phyloP scores from a whole-genome alignment of 2,888 invertebrate species.

The Nysson spinosus region DNA sequence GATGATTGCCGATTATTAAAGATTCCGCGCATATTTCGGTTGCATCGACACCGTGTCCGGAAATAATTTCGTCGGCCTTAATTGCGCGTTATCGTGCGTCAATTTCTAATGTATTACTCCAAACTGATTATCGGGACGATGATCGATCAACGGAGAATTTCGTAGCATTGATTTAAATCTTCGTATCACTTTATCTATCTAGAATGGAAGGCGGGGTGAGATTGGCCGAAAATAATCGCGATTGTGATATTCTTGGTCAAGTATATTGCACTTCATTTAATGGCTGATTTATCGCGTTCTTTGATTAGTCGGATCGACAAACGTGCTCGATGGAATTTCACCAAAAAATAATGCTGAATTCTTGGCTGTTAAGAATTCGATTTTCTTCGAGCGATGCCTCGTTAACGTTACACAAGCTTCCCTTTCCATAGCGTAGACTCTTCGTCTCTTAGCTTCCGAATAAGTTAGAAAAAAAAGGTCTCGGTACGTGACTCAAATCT shows the following conservation, averaged over 20 bases:
- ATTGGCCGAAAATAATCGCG: constrained; percentile 15
- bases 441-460: constrained; percentile 25
- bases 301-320: neutral
- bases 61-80: constrained; percentile 15
- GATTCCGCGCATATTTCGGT: constrained; percentile 33
- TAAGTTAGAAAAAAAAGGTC: constrained; percentile 56
- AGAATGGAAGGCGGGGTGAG: constrained; percentile 9
- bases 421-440: constrained; percentile 37
- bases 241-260: constrained; percentile 12
- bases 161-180: constrained; percentile 44
- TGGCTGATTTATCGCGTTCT: neutral
- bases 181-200: constrained; percentile 25
- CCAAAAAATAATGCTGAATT: constrained; percentile 16
- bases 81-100: constrained; percentile 4
- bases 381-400: constrained; percentile 40
- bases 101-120: constrained; percentile 1
- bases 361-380: constrained; percentile 22
- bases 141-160: constrained; percentile 16
- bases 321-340: constrained; percentile 11
- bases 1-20: constrained; percentile 53
- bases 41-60: neutral
- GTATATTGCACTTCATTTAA: neutral
- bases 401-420: constrained; percentile 61
- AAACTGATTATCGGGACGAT: constrained; percentile 23
- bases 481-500: constrained; percentile 74